These are phyloP conservation scores for Odontamblyopus lacepedii DNA, from an alignment of 2,797 vertebrate genomes.

Conservation along the genomic window DNA sequence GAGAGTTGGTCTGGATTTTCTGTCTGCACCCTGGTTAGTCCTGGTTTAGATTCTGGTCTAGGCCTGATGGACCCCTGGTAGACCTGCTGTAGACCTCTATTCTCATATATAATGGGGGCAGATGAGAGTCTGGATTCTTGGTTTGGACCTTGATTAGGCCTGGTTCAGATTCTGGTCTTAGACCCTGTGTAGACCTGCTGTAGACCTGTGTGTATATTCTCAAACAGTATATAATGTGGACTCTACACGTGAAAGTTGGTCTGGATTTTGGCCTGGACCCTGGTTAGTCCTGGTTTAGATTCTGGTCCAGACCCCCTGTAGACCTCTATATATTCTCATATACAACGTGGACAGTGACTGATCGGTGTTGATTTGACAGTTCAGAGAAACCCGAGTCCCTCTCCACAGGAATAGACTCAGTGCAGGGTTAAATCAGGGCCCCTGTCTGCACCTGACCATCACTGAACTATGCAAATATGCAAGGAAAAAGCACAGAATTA, in stretches of 20 bases:
- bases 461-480: background rate
- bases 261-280: background rate
- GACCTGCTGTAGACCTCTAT: too few species aligned
- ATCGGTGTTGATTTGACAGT: conserved; percentile 39
- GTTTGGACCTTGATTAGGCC: background rate
- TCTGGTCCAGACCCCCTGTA: background rate
- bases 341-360: conserved; percentile 35
- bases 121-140: too few species aligned
- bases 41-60: too few species aligned
- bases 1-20: too few species aligned
- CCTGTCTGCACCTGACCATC: conserved; percentile 57
- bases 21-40: too few species aligned
- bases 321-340: background rate
- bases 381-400: conserved; percentile 40
- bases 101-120: too few species aligned
- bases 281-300: background rate
- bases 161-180: background rate
- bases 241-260: background rate
- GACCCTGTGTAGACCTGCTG: background rate
- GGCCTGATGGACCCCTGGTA: too few species aligned
- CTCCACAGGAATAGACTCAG: conserved; percentile 53
- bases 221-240: too few species aligned
- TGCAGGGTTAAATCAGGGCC: conserved; percentile 46
- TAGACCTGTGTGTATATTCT: too few species aligned
- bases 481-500: background rate